phyloP scores from a whole-genome alignment of 2,113 vertebrate genomes.

The Tachysurus fulvidraco region DNA sequence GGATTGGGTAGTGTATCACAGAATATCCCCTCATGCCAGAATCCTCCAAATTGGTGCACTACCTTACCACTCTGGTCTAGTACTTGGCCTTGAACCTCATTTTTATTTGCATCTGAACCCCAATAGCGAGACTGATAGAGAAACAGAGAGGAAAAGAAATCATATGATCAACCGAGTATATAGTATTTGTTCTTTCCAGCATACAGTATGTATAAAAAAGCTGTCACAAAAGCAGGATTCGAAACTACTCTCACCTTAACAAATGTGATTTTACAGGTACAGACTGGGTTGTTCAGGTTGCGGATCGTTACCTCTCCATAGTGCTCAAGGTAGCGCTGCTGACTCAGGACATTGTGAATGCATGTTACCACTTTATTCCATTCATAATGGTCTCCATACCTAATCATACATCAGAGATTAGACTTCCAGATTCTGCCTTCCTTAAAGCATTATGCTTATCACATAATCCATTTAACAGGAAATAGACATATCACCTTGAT shows the following conservation, averaged over 20 bases:
- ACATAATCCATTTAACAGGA: neutral
- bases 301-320: conserved; percentile 93
- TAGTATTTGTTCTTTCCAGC: neutral
- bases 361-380: conserved; percentile 99
- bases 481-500: conserved; percentile 78
- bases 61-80: conserved; percentile 81
- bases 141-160: neutral
- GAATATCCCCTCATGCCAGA: conserved; percentile 94
- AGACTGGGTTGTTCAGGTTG: conserved; percentile 80
- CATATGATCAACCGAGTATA: neutral
- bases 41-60: conserved; percentile 87
- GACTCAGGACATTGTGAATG: conserved; percentile 96
- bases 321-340: conserved; percentile 97
- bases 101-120: conserved; percentile 75
- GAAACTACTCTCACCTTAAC: conserved; percentile 80
- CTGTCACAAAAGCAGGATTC: neutral
- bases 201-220: neutral
- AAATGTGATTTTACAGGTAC: conserved; percentile 93
- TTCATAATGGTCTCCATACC: conserved; percentile 90
- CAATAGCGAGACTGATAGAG: conserved; percentile 77
- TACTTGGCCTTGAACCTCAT: conserved; percentile 90
- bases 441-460: neutral
- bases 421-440: neutral
- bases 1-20: conserved; percentile 84
- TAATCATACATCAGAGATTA: conserved; percentile 50